Conservation (phyloP, 2,113 vertebrate genomes). For the Platysteira castanea region DNA sequence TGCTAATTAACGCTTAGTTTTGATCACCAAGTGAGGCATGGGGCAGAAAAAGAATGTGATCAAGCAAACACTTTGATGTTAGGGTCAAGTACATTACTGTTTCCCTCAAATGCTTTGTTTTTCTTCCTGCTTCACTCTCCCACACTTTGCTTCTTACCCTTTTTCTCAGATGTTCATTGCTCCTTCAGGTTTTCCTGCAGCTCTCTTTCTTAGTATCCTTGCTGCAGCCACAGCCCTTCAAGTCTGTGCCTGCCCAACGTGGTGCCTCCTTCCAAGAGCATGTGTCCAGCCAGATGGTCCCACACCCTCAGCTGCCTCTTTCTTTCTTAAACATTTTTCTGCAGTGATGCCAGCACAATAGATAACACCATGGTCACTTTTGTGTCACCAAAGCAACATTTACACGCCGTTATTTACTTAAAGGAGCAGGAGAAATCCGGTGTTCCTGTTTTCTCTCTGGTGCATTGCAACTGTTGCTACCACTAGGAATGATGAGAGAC, state of each 20-base stretch:
- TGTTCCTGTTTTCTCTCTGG: background rate
- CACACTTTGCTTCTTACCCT: background rate
- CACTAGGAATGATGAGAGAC: background rate
- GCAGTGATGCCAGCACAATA: background rate
- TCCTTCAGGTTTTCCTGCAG: background rate
- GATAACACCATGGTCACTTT: background rate
- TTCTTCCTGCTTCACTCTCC: background rate
- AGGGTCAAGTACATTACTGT: fast-evolving
- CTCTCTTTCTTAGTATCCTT: background rate
- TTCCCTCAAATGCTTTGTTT: background rate
- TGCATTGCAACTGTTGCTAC: background rate
- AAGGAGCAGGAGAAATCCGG: background rate
- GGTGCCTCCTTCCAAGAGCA: background rate
- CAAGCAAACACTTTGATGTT: background rate
- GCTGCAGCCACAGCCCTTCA: background rate
- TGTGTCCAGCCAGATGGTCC: background rate
- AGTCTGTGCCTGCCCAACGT: fast-evolving
- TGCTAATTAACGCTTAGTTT: background rate
- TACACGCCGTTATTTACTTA: background rate
- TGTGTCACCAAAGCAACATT: background rate
- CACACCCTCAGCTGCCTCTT: background rate
- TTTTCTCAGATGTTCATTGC: background rate
- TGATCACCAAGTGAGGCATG: background rate
- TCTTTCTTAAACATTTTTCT: background rate
- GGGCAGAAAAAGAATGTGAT: background rate